Evolutionary conservation across 2,888 invertebrate genomes (phyloP).

Genomic region (Luperina nickerlii): DNA sequence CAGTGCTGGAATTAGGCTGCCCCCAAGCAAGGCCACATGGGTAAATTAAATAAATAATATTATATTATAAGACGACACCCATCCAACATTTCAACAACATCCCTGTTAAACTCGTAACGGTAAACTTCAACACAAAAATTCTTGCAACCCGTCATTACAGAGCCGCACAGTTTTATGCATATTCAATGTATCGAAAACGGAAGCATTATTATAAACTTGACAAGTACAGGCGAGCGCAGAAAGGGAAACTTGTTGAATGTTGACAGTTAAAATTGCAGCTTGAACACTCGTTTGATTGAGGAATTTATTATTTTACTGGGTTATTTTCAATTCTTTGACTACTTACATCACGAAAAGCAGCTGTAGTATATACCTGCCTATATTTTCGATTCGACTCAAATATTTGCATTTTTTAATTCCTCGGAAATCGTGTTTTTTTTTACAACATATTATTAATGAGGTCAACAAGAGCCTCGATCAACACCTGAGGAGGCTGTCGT

Average conservation of each 20-base stretch:
- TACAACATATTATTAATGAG: not conserved
- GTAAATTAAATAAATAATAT: not conserved
- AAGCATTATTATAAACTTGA: slow-evolving; percentile 65
- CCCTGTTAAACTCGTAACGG: slow-evolving; percentile 45
- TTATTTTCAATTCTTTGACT: not conserved
- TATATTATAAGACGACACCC: not conserved
- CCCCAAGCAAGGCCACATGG: not conserved
- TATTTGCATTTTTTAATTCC: not conserved
- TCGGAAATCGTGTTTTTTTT: too few relatives aligned
- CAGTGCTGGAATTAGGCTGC: not conserved
- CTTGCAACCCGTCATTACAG: slow-evolving; percentile 64
- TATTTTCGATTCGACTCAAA: not conserved
- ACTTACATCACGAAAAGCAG: not conserved
- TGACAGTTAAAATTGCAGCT: slow-evolving; percentile 11
- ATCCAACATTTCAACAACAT: slow-evolving; percentile 19
- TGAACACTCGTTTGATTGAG: slow-evolving; percentile 9
- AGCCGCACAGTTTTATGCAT: slow-evolving; percentile 64
- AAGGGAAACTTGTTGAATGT: slow-evolving; percentile 22
- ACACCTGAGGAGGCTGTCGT: too few relatives aligned
- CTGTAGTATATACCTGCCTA: not conserved
- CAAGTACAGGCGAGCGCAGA: slow-evolving; percentile 60
- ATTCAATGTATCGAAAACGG: slow-evolving; percentile 68
- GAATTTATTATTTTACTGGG: slow-evolving; percentile 3
- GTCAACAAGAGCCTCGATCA: too few relatives aligned
- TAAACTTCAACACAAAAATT: slow-evolving; percentile 43